Percentiles rank a stretch among this genome's conserved stretches.
These are phyloP conservation scores for Lottia gigantea DNA, from an alignment of 2,888 invertebrate species.

Conservation along the genomic window DNA sequence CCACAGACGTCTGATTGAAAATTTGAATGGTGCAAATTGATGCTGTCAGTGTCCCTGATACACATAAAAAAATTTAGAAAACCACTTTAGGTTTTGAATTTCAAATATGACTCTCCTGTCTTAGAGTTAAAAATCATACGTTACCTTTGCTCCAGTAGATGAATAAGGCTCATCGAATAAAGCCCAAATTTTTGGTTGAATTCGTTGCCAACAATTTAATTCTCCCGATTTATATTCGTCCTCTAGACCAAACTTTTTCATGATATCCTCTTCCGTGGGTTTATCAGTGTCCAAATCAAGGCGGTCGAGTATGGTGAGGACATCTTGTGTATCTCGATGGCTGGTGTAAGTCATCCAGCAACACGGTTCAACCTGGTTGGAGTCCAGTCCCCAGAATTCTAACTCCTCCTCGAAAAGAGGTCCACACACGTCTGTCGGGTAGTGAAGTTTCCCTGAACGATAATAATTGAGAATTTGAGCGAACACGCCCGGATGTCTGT, in stretches of 20 bases:
- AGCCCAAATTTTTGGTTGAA: conserved; percentile 98
- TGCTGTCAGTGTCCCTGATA: too few relatives aligned
- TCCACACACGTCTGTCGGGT: conserved; percentile 98
- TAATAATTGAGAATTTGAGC: conserved; percentile 96
- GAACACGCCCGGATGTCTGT: conserved; percentile 92
- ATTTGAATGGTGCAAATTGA: too few relatives aligned
- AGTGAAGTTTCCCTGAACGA: conserved; percentile 97
- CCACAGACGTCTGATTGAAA: too few relatives aligned
- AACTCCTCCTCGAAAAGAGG: conserved; percentile 99
- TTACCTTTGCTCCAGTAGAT: conserved; percentile 95
- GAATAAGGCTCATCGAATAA: conserved; percentile 99
- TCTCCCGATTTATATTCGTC: conserved; percentile 70
- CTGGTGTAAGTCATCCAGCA: conserved; percentile 99
- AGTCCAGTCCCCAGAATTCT: conserved; percentile 99
- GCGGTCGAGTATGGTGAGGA: conserved; percentile 95
- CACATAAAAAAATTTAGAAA: too few relatives aligned
- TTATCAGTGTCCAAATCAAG: conserved; percentile 96
- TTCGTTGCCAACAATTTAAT: conserved; percentile 83
- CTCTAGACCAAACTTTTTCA: conserved; percentile 86
- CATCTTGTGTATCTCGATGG: conserved; percentile 96
- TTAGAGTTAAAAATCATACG: too few relatives aligned
- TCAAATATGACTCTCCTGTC: too few relatives aligned
- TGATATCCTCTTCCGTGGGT: conserved; percentile 97
- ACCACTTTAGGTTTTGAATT: too few relatives aligned
- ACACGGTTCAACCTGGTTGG: conserved; percentile 99